Percentiles rank a stretch among this genome's conserved stretches.
Conservation (phyloP, 2,888 invertebrate genomes). For the Andrena chrysosceles region DNA sequence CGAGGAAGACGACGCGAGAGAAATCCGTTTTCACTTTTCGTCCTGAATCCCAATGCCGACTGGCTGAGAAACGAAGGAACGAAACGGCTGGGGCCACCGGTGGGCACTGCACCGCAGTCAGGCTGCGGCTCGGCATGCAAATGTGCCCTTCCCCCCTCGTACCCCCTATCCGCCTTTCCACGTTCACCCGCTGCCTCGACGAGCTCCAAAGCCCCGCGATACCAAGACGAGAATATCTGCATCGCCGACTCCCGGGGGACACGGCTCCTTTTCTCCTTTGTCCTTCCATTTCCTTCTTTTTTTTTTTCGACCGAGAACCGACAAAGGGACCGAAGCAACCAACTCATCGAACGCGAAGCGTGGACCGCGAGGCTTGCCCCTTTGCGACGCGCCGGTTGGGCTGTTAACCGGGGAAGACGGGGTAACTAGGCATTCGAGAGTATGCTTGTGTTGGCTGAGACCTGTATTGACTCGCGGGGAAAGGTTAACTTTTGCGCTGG, state of each 20-base stretch:
- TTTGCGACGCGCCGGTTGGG: no score
- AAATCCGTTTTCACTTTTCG: slow-evolving; percentile 78
- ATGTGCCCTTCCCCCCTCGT: slow-evolving; percentile 66
- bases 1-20: slow-evolving; percentile 58
- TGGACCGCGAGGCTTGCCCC: no score
- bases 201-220: slow-evolving; percentile 27
- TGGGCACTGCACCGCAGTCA: slow-evolving; percentile 67
- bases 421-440: no score
- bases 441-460: no score
- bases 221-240: slow-evolving; percentile 40
- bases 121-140: slow-evolving; percentile 69
- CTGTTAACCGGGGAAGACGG: no score
- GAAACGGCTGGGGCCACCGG: slow-evolving; percentile 48
- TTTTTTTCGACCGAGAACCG: no score
- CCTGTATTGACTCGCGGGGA: no score
- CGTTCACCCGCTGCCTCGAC: slow-evolving; percentile 36
- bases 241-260: slow-evolving; percentile 47
- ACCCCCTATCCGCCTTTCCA: slow-evolving; percentile 62
- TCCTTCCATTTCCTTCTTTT: no score
- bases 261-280: slow-evolving; percentile 47
- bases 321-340: no score
- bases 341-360: no score
- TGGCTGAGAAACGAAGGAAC: slow-evolving; percentile 30
- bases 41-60: slow-evolving; percentile 74
- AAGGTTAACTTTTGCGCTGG: no score